Conservation (phyloP, 2,113 vertebrate species). For the Aythya baeri region DNA sequence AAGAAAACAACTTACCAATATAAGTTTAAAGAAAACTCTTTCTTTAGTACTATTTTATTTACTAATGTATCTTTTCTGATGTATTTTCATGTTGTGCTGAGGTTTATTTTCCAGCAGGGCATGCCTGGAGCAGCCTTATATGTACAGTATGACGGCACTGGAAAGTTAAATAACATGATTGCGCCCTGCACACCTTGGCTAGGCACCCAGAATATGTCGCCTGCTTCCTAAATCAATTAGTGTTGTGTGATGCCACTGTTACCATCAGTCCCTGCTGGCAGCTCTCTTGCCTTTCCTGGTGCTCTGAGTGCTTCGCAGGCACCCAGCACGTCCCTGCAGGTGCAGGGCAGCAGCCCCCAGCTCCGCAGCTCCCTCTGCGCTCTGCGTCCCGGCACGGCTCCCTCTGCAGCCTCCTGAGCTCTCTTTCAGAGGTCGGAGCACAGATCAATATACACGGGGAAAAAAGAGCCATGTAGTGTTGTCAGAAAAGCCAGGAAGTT, state of each 20-base stretch:
- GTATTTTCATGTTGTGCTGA: background rate
- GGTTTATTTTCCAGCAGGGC: background rate
- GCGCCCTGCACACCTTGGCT: background rate
- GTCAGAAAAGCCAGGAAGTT: slow-evolving; percentile 39
- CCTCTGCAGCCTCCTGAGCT: background rate
- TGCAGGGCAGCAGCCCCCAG: too few species aligned
- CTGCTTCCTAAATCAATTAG: background rate
- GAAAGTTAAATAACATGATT: background rate
- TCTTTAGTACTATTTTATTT: background rate
- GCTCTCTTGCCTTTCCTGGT: background rate
- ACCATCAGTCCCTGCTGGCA: background rate
- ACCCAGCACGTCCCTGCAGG: too few species aligned
- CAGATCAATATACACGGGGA: slow-evolving; percentile 34
- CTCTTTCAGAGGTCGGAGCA: background rate
- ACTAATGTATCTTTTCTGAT: background rate
- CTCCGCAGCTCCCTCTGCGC: slow-evolving; percentile 64
- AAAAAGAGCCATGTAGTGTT: background rate
- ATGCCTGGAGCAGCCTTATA: background rate
- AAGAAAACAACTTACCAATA: background rate
- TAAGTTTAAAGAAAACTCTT: background rate
- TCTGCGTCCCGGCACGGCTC: slow-evolving; percentile 21
- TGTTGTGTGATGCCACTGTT: background rate
- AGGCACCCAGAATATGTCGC: background rate
- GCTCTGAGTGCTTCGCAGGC: background rate
- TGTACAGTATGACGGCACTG: background rate